Conservation (phyloP, 2,888 invertebrate species). For the Arrhopalites spinosus region DNA sequence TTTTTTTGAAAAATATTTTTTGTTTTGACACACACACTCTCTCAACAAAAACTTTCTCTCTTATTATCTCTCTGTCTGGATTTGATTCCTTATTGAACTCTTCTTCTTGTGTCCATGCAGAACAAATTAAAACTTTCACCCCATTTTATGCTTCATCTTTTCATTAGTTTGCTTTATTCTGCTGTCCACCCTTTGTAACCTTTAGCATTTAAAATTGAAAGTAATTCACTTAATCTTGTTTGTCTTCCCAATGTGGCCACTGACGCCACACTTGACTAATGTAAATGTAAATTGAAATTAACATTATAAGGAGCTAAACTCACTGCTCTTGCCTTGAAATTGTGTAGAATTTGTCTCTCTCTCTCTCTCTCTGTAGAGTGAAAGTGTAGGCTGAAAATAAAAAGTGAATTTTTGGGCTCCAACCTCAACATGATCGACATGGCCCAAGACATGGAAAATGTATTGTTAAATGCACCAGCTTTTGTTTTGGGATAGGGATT, state of each 20-base stretch:
- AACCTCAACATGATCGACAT: too few relatives aligned
- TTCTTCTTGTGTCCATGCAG: slow-evolving; percentile 5
- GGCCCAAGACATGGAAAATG: too few relatives aligned
- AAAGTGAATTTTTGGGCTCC: too few relatives aligned
- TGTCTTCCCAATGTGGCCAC: not conserved
- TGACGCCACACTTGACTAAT: not conserved
- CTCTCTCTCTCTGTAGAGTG: too few relatives aligned
- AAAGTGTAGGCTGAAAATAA: too few relatives aligned
- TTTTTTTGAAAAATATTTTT: not conserved
- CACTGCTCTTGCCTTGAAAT: slow-evolving; percentile 3
- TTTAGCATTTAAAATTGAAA: too few relatives aligned
- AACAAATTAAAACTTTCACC: not conserved
- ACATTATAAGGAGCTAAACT: not conserved
- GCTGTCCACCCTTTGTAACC: not conserved
- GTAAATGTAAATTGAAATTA: not conserved
- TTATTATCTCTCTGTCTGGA: not conserved
- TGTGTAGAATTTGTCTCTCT: not conserved
- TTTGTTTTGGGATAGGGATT: too few relatives aligned
- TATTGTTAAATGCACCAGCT: too few relatives aligned
- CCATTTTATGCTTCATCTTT: too few relatives aligned
- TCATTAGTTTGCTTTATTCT: not conserved
- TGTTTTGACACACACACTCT: too few relatives aligned
- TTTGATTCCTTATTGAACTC: not conserved
- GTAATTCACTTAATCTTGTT: not conserved
- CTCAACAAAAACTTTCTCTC: slow-evolving; percentile 1